Conservation (phyloP, 2,113 vertebrate species). For the Lipophrys pholis region DNA sequence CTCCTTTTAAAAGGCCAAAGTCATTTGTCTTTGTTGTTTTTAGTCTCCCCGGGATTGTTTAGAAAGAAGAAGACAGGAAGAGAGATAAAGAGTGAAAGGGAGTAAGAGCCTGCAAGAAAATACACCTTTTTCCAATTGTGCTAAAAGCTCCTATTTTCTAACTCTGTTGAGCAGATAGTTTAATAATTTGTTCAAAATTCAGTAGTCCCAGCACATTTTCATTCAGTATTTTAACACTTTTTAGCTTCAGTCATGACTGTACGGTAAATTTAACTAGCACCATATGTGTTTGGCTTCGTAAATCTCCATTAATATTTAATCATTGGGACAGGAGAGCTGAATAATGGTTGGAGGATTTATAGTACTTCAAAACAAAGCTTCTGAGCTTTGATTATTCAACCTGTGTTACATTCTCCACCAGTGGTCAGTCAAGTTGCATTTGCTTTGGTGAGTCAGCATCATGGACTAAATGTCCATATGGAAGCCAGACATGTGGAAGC, state of each 20-base stretch:
- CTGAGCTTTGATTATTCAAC: constrained; percentile 27
- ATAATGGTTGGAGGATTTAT: constrained; percentile 21
- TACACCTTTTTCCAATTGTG: constrained; percentile 21
- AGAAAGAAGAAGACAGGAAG: constrained; percentile 24
- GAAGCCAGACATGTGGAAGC: constrained; percentile 24
- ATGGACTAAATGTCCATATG: constrained; percentile 24
- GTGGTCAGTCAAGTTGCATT: constrained; percentile 13
- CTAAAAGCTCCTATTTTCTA: constrained; percentile 26
- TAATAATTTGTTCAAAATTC: no score
- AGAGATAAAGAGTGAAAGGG: constrained; percentile 50
- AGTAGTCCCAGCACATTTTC: neutral
- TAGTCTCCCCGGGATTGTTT: constrained; percentile 65
- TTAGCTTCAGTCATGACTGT: neutral
- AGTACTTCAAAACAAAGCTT: constrained; percentile 14
- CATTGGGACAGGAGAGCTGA: constrained; percentile 40
- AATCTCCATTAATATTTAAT: constrained; percentile 35
- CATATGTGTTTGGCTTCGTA: constrained; percentile 9
- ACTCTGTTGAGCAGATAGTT: neutral
- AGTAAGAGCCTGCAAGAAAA: constrained; percentile 34
- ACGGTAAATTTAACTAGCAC: constrained; percentile 11
- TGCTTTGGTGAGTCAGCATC: constrained; percentile 33
- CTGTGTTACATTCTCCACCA: constrained; percentile 3
- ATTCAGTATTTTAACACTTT: neutral
- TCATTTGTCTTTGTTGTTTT: constrained; percentile 72
- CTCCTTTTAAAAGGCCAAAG: constrained; percentile 74